Evolutionary conservation across 1,140 invertebrate species (phyloP).

Genomic region (Eumeta japonica): DNA sequence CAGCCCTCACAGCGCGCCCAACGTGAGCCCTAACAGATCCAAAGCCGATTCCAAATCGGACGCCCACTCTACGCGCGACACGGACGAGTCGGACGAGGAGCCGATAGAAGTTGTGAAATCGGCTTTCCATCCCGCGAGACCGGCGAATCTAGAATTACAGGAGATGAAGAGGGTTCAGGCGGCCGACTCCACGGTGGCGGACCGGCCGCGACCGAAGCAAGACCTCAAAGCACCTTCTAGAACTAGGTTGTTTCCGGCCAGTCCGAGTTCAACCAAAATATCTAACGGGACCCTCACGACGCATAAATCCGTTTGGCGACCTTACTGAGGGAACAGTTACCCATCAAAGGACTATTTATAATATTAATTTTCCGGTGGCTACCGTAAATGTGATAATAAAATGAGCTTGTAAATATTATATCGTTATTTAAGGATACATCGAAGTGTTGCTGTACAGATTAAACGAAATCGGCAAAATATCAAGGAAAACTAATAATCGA

Average conservation of each 20-base stretch:
- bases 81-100: slow-evolving; percentile 64
- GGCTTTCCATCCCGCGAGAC: slow-evolving; percentile 65
- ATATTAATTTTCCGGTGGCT: too few species aligned
- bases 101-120: slow-evolving; percentile 74
- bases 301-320: slow-evolving; percentile 73
- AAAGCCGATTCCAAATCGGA: slow-evolving; percentile 59
- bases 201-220: slow-evolving; percentile 42
- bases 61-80: slow-evolving; percentile 63
- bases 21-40: slow-evolving; percentile 49
- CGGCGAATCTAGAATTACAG: slow-evolving; percentile 48
- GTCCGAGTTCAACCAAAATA: slow-evolving; percentile 63
- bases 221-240: slow-evolving; percentile 65
- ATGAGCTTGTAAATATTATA: slow-evolving; percentile 55
- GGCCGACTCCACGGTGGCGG: slow-evolving; percentile 62
- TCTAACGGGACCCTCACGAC: slow-evolving; percentile 55
- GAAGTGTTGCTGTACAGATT: too few species aligned
- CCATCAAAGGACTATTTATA: too few species aligned
- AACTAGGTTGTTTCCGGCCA: slow-evolving; percentile 45
- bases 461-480: too few species aligned
- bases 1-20: slow-evolving; percentile 50
- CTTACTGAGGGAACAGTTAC: too few species aligned
- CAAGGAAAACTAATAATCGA: too few species aligned
- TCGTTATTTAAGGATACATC: too few species aligned
- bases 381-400: slow-evolving; percentile 53
- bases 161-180: slow-evolving; percentile 54